These are phyloP conservation scores for Mesopsocus fuscifrons DNA, from an alignment of 2,888 invertebrate species.

Conservation along the genomic window DNA sequence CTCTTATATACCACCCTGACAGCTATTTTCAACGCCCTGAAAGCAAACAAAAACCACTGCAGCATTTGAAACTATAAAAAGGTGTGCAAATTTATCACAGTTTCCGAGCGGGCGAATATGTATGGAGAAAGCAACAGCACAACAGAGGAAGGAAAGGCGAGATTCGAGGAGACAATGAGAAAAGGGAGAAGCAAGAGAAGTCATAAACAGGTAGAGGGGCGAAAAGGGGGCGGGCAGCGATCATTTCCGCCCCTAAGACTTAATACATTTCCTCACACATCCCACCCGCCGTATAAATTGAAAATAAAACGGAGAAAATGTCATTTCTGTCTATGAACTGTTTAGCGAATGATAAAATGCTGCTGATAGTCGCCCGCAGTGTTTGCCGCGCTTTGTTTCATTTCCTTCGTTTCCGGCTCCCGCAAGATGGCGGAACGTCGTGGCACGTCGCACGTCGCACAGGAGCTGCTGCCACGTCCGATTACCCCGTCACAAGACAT, in stretches of 20 bases:
- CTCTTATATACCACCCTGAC: no score
- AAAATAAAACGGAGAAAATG: constrained; percentile 10
- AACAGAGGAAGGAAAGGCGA: no score
- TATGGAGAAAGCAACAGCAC: no score
- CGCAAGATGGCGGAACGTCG: background rate
- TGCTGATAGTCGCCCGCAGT: constrained; percentile 5
- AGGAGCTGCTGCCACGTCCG: background rate
- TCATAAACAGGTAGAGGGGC: no score
- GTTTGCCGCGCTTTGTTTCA: constrained; percentile 8
- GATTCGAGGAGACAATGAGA: no score
- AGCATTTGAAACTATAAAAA: no score
- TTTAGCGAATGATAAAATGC: constrained; percentile 9
- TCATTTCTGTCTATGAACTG: constrained; percentile 7
- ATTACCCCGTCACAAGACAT: no score
- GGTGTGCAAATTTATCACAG: no score
- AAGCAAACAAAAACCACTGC: no score
- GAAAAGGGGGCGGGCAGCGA: background rate
- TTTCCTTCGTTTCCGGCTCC: constrained; percentile 7
- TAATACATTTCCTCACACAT: constrained; percentile 8
- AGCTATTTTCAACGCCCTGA: no score
- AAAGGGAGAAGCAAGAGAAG: no score
- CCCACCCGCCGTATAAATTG: constrained; percentile 5
- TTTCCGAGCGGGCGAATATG: no score
- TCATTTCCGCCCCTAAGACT: background rate
- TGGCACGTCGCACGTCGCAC: background rate